These are phyloP conservation scores for Spialia ferax DNA, from an alignment of 2,888 invertebrate species.

Conservation along the genomic window DNA sequence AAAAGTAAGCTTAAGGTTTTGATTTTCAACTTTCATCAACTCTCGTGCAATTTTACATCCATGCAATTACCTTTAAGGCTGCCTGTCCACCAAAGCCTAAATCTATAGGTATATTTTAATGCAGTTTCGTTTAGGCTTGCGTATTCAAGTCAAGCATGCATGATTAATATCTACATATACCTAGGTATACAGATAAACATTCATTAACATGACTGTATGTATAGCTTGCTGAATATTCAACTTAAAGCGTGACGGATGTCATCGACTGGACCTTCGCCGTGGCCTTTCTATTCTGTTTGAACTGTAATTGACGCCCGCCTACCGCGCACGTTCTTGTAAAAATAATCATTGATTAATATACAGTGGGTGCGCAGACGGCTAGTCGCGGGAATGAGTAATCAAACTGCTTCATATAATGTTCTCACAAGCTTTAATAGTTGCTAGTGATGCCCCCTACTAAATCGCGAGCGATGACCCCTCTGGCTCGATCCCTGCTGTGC, in stretches of 20 bases:
- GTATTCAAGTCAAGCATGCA: not conserved
- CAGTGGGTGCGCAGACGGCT: conserved; percentile 65
- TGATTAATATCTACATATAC: conserved; percentile 11
- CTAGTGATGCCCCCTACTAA: conserved; percentile 58
- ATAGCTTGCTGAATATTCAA: too few relatives aligned
- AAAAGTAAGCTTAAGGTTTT: too few relatives aligned
- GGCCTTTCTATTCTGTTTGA: conserved; percentile 71
- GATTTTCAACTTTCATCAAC: too few relatives aligned
- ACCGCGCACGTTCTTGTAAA: conserved; percentile 53
- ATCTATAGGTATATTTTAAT: too few relatives aligned
- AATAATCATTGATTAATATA: conserved; percentile 69
- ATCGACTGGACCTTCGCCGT: conserved; percentile 67
- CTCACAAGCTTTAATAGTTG: conserved; percentile 54
- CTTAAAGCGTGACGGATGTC: conserved; percentile 45
- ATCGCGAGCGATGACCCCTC: conserved; percentile 68
- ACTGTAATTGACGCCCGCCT: conserved; percentile 61
- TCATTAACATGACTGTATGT: too few relatives aligned
- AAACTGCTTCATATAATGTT: conserved; percentile 48
- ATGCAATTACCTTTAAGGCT: too few relatives aligned
- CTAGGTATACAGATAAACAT: too few relatives aligned
- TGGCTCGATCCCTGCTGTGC: conserved; percentile 40
- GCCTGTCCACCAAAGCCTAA: too few relatives aligned
- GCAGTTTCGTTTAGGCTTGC: too few relatives aligned
- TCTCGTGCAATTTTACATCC: too few relatives aligned
- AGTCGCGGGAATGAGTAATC: conserved; percentile 71